These are phyloP conservation scores for Calliopum simillimum DNA, from an alignment of 2,888 invertebrate species.

Conservation along the genomic window DNA sequence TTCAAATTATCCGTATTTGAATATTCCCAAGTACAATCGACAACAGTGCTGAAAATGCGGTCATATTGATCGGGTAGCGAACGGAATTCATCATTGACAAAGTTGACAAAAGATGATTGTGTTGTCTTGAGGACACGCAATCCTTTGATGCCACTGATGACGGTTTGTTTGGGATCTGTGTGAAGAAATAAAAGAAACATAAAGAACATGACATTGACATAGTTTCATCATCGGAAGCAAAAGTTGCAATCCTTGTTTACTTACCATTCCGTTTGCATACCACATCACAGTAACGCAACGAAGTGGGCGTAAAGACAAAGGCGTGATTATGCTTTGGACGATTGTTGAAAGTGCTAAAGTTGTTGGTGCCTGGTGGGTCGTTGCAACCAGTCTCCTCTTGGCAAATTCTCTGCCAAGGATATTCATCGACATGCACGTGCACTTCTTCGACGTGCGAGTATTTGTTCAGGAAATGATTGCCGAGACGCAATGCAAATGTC, in stretches of 20 bases:
- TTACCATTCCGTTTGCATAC: constrained; percentile 76
- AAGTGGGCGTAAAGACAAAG: constrained; percentile 77
- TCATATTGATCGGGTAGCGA: constrained; percentile 81
- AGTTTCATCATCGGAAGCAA: background rate
- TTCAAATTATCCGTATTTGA: constrained; percentile 74
- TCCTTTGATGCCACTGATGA: constrained; percentile 77
- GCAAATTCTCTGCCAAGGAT: constrained; percentile 80
- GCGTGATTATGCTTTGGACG: constrained; percentile 78
- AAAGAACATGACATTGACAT: background rate
- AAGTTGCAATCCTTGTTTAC: constrained; percentile 46
- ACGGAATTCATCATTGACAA: constrained; percentile 82
- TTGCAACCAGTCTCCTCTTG: constrained; percentile 68
- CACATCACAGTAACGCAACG: constrained; percentile 77
- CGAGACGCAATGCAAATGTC: constrained; percentile 79
- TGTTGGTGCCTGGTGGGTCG: constrained; percentile 31
- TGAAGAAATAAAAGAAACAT: too few species aligned
- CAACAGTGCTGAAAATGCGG: constrained; percentile 79
- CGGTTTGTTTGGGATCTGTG: constrained; percentile 70
- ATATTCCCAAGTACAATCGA: constrained; percentile 81
- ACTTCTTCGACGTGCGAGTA: constrained; percentile 81
- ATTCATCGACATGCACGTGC: constrained; percentile 77
- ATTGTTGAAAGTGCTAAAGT: constrained; percentile 52
- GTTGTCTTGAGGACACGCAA: constrained; percentile 83
- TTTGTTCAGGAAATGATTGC: constrained; percentile 79
- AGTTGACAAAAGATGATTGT: constrained; percentile 82